These are phyloP conservation scores for Eriosoma lanigerum DNA, from an alignment of 1,140 invertebrate genomes.

Conservation along the genomic window DNA sequence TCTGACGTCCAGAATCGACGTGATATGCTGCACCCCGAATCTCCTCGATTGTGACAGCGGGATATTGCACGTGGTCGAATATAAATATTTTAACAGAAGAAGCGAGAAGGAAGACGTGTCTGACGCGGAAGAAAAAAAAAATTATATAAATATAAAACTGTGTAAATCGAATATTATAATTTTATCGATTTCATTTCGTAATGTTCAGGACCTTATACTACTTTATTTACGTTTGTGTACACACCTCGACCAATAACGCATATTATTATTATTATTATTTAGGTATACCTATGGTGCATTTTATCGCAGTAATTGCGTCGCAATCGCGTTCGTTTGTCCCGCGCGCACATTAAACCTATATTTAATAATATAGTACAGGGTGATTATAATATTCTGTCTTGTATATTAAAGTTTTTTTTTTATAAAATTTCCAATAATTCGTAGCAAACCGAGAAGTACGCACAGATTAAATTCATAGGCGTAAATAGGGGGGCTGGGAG, in stretches of 20 bases:
- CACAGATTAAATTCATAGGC: too few species aligned
- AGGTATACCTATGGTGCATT: too few species aligned
- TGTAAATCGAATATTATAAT: neutral
- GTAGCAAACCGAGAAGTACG: too few species aligned
- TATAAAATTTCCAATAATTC: too few species aligned
- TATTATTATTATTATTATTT: too few species aligned
- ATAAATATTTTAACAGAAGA: too few species aligned
- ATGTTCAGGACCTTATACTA: neutral
- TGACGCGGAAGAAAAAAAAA: neutral
- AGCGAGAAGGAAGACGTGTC: neutral
- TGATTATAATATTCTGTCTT: neutral
- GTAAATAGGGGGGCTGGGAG: too few species aligned
- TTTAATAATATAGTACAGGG: neutral
- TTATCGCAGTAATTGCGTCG: neutral
- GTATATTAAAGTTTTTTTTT: too few species aligned
- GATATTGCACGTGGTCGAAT: neutral
- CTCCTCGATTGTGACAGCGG: neutral
- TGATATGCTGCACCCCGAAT: too few species aligned
- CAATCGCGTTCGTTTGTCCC: neutral
- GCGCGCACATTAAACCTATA: neutral
- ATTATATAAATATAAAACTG: neutral
- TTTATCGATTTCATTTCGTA: conserved; percentile 18
- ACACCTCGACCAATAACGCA: neutral
- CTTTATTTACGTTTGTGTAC: neutral
- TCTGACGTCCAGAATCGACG: too few species aligned